Percentiles rank a stretch among this genome's conserved stretches.
phyloP scores from a whole-genome alignment of 1,140 invertebrate genomes.

The Pogonognathellus flavescens region DNA sequence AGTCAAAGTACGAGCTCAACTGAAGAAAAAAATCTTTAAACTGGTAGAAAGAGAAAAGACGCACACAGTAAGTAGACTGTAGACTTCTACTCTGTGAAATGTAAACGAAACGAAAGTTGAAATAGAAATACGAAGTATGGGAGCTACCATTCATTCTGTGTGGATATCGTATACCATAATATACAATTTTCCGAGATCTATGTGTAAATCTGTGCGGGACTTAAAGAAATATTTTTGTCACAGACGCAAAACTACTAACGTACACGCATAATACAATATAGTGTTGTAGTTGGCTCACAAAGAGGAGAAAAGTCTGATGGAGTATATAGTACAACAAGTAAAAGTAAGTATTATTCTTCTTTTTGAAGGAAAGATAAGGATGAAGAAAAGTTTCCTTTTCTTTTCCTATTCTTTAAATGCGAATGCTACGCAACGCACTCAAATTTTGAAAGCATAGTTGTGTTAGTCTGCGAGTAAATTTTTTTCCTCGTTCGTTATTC shows the following conservation, averaged over 20 bases:
- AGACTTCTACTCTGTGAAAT: neutral
- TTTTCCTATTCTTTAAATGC: neutral
- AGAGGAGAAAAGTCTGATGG: neutral
- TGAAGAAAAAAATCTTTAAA: conserved; percentile 38
- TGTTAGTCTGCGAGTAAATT: conserved; percentile 21
- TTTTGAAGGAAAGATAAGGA: conserved; percentile 33
- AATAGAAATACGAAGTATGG: neutral
- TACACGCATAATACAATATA: too few species aligned
- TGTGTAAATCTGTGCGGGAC: neutral
- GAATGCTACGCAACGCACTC: conserved; percentile 43
- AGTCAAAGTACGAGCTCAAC: conserved; percentile 19
- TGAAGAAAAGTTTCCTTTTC: conserved; percentile 45
- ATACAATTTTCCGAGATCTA: neutral
- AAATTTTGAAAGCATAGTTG: conserved; percentile 63
- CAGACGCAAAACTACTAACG: too few species aligned
- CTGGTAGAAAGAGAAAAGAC: neutral
- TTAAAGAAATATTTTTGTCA: too few species aligned
- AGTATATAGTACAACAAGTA: conserved; percentile 36
- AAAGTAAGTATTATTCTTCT: conserved; percentile 43
- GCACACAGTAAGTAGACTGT: neutral
- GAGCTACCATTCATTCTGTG: too few species aligned
- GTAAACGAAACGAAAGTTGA: neutral
- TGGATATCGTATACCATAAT: too few species aligned
- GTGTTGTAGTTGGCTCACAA: too few species aligned
- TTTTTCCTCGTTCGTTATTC: neutral